A percentile compares a stretch with the other conserved stretches of the same genome.
Evolutionary conservation across 2,888 invertebrate species (phyloP).

Genomic region (Neocrepidodera transversa): DNA sequence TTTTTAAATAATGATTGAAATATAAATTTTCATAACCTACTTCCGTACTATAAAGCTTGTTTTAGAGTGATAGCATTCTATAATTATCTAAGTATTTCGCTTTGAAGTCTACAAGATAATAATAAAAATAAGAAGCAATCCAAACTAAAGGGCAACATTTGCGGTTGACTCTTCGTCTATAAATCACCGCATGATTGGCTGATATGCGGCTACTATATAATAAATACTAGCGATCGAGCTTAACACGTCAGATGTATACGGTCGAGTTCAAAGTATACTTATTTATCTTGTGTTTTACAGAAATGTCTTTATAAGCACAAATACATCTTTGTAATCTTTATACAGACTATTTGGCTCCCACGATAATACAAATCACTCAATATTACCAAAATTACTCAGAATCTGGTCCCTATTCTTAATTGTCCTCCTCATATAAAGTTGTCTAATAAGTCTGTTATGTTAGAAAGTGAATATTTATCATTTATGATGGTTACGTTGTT

Average conservation of each 20-base stretch:
- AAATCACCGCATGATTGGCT: slow-evolving; percentile 46
- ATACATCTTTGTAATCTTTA: no score
- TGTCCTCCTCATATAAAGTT: no score
- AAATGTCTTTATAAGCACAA: not conserved
- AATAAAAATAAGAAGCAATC: slow-evolving; percentile 33
- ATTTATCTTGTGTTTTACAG: slow-evolving; percentile 5
- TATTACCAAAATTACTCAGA: no score
- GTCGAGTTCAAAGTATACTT: slow-evolving; percentile 19
- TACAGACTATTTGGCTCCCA: no score
- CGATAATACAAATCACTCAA: no score
- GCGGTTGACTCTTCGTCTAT: slow-evolving; percentile 38
- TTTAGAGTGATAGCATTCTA: slow-evolving; percentile 46
- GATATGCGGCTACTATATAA: slow-evolving; percentile 37
- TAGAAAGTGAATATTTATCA: no score
- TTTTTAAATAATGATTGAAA: no score
- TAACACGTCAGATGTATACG: slow-evolving; percentile 7
- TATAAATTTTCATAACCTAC: no score
- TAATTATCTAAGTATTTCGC: slow-evolving; percentile 53
- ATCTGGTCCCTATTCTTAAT: no score
- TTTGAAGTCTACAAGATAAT: slow-evolving; percentile 41
- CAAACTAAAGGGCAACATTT: slow-evolving; percentile 41
- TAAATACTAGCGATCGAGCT: slow-evolving; percentile 17
- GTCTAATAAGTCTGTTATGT: no score
- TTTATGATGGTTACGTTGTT: no score
- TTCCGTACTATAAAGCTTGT: slow-evolving; percentile 48